Evolutionary conservation across 1,140 invertebrate genomes (phyloP).

Genomic region (Panulirus ornatus): DNA sequence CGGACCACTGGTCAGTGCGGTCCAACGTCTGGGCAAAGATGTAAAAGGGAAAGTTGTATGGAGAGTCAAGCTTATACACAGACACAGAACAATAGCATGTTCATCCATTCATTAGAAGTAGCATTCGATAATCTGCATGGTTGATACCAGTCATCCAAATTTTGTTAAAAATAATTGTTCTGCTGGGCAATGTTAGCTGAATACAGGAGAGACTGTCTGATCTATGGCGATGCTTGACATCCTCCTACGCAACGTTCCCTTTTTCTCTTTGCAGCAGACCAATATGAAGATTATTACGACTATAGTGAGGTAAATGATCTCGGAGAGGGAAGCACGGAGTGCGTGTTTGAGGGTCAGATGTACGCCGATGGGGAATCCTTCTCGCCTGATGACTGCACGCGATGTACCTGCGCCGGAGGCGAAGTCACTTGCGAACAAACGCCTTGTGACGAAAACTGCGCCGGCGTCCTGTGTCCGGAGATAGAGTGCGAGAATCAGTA

Average conservation of each 20-base stretch:
- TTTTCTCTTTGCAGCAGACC: conserved; percentile 75
- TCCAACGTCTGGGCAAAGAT: not conserved
- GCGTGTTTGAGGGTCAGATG: conserved; percentile 80
- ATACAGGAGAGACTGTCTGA: conserved; percentile 27
- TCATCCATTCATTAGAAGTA: not conserved
- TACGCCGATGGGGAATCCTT: conserved; percentile 83
- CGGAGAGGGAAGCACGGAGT: conserved; percentile 72
- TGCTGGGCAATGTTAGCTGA: not conserved
- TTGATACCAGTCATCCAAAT: conserved; percentile 40
- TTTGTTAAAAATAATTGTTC: conserved; percentile 2
- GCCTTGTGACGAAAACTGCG: conserved; percentile 77
- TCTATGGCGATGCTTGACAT: conserved; percentile 32
- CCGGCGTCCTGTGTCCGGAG: conserved; percentile 79
- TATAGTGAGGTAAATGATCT: conserved; percentile 31
- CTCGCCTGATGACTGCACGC: conserved; percentile 83
- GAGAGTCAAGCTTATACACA: conserved; percentile 62
- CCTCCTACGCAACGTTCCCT: conserved; percentile 69
- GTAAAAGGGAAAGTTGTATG: conserved; percentile 68
- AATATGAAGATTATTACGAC: conserved; percentile 71
- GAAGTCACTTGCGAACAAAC: conserved; percentile 81
- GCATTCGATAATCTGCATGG: conserved; percentile 3
- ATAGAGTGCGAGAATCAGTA: conserved; percentile 79
- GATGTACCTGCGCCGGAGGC: conserved; percentile 82
- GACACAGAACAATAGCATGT: conserved; percentile 67
- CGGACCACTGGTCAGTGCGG: not conserved